These are phyloP conservation scores for Nemotelus nigrinus DNA, from an alignment of 2,888 invertebrate genomes.

Conservation along the genomic window DNA sequence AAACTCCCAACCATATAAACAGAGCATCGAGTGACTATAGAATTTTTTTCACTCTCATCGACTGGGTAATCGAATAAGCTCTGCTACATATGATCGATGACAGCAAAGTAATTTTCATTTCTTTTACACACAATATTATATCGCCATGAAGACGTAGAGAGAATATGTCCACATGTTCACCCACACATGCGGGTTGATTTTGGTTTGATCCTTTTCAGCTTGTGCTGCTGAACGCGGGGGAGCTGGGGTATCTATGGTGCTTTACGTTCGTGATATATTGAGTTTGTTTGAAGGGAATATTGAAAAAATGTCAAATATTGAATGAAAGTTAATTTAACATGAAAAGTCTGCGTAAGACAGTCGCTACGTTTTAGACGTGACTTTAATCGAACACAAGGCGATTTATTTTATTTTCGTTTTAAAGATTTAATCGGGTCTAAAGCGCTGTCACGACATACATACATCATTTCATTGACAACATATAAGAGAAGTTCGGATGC, in stretches of 20 bases:
- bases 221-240: neutral
- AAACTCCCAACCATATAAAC: too few species aligned
- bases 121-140: neutral
- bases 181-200: neutral
- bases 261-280: slow-evolving; percentile 41
- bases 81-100: slow-evolving; percentile 40
- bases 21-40: neutral
- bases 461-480: too few species aligned
- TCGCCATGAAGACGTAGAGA: neutral
- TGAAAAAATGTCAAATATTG: slow-evolving; percentile 42
- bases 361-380: slow-evolving; percentile 35
- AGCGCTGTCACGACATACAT: too few species aligned
- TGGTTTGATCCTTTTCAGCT: slow-evolving; percentile 19
- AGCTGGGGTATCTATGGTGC: neutral
- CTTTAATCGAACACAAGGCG: slow-evolving; percentile 28
- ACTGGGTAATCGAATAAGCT: slow-evolving; percentile 11
- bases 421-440: too few species aligned
- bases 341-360: slow-evolving; percentile 35
- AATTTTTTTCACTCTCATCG: neutral
- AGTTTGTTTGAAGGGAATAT: slow-evolving; percentile 45
- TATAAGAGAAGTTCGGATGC: too few species aligned
- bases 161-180: slow-evolving; percentile 22
- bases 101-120: slow-evolving; percentile 42
- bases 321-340: slow-evolving; percentile 44
- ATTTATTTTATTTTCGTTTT: too few species aligned